These are phyloP conservation scores for Dryococelus australis DNA, from an alignment of 2,888 invertebrate species.

Conservation along the genomic window DNA sequence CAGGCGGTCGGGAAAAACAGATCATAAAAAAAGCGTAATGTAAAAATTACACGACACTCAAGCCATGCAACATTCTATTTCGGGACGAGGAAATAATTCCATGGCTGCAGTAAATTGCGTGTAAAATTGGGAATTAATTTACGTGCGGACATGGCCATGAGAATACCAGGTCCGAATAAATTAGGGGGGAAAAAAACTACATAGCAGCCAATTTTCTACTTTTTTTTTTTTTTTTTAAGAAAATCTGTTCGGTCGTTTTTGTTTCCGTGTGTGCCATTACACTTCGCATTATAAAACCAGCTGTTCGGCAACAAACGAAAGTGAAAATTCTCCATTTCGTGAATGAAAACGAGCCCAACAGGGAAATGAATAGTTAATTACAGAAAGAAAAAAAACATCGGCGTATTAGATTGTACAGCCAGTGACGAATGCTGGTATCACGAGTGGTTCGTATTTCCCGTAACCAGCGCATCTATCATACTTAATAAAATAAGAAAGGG, in stretches of 20 bases:
- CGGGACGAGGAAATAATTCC: not conserved
- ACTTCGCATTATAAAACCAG: not conserved
- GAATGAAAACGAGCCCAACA: not conserved
- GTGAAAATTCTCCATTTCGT: not conserved
- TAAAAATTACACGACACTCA: not conserved
- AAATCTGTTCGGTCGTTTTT: not conserved
- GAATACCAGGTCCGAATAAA: not conserved
- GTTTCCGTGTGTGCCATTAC: not conserved
- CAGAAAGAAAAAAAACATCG: not conserved
- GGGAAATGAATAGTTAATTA: not conserved
- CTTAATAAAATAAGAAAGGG: too few species aligned
- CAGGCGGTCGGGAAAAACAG: not conserved
- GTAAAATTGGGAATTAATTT: slow-evolving; percentile 7
- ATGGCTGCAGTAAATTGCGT: not conserved
- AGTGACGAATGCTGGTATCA: too few species aligned
- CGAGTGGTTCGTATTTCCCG: too few species aligned
- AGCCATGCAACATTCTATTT: not conserved
- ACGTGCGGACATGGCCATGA: not conserved
- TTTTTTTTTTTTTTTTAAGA: not conserved
- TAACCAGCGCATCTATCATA: too few species aligned
- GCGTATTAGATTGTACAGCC: too few species aligned
- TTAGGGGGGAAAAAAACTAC: not conserved
- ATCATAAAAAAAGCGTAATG: not conserved
- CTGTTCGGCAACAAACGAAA: not conserved
- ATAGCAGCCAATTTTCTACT: not conserved